phyloP scores from a whole-genome alignment of 2,113 vertebrate species.

The Oreochromis niloticus region DNA sequence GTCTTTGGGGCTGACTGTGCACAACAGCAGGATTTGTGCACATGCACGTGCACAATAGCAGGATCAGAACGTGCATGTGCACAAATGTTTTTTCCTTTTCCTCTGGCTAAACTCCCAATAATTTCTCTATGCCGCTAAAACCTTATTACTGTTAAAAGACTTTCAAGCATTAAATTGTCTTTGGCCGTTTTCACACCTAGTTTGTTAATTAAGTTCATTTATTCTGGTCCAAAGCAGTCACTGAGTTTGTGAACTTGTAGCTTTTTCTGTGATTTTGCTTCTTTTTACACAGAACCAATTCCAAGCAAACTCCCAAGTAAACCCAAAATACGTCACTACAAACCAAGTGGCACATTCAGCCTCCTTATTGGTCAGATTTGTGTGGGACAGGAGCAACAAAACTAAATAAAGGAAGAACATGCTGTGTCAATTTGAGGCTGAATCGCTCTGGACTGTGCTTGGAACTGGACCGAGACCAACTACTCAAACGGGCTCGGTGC shows the following conservation, averaged over 20 bases:
- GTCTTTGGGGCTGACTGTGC: background rate
- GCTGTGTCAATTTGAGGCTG: accelerated
- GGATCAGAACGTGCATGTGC: background rate
- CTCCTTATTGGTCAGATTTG: background rate
- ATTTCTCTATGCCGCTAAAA: background rate
- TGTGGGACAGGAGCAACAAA: background rate
- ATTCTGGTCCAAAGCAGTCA: background rate
- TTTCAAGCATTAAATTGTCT: background rate
- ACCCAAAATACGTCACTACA: background rate
- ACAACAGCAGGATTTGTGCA: background rate
- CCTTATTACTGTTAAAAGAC: background rate
- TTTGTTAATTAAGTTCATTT: background rate
- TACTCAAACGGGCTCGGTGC: accelerated
- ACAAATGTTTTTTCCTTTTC: background rate
- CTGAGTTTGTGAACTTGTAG: background rate
- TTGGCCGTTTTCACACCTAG: background rate
- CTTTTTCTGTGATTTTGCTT: background rate
- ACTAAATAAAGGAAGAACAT: background rate
- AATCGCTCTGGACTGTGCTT: background rate
- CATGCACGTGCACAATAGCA: too few species aligned
- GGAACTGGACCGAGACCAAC: background rate
- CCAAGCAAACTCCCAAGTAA: background rate
- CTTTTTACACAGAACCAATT: background rate
- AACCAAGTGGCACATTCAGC: accelerated
- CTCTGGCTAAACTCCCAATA: background rate